Conservation (phyloP, 2,888 invertebrate genomes). For the Caenorhabditis drosophilae region DNA sequence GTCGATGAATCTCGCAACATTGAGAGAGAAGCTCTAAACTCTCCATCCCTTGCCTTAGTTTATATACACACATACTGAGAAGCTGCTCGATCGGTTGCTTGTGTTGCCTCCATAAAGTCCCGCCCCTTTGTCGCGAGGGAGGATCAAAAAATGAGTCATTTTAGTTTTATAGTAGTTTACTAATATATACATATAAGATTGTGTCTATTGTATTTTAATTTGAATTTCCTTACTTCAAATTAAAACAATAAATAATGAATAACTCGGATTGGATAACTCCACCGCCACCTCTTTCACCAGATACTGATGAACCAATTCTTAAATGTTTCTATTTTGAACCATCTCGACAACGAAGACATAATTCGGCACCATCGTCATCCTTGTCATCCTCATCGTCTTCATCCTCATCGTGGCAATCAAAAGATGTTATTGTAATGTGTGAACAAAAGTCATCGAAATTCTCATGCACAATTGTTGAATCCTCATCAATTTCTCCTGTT, state of each 20-base stretch:
- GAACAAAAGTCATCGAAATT: too few relatives aligned
- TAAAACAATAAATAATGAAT: not conserved
- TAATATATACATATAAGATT: not conserved
- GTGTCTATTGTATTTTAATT: not conserved
- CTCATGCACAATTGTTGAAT: slow-evolving; percentile 25
- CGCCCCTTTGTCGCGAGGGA: too few relatives aligned
- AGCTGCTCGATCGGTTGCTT: too few relatives aligned
- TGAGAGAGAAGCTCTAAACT: too few relatives aligned
- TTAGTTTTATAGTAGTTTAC: not conserved
- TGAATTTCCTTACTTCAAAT: not conserved
- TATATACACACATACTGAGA: too few relatives aligned
- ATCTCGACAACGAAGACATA: not conserved
- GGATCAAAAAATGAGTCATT: slow-evolving; percentile 4
- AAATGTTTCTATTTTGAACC: slow-evolving; percentile 20
- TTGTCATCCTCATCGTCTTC: not conserved
- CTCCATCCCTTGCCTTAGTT: too few relatives aligned
- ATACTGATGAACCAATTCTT: slow-evolving; percentile 18
- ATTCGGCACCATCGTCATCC: not conserved
- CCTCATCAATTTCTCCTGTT: slow-evolving; percentile 3
- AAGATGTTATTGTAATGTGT: slow-evolving; percentile 15
- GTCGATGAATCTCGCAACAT: too few relatives aligned
- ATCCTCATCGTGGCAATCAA: not conserved
- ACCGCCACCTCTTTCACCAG: slow-evolving; percentile 17
- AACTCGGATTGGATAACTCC: too few relatives aligned
- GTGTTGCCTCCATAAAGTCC: too few relatives aligned